These are phyloP conservation scores for Apis dorsata DNA, from an alignment of 1,140 invertebrate species.

Conservation along the genomic window DNA sequence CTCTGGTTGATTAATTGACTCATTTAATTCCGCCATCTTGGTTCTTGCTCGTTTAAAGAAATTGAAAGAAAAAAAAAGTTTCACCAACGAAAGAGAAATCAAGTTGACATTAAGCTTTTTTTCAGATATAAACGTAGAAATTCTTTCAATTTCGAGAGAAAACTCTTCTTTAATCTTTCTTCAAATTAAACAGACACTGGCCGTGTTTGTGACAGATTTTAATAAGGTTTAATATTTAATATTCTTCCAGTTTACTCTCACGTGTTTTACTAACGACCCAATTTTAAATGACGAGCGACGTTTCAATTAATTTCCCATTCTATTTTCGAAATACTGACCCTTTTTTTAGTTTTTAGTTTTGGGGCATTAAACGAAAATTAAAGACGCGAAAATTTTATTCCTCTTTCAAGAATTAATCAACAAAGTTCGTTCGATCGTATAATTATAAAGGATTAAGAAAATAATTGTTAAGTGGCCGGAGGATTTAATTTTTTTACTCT, in stretches of 20 bases:
- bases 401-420: neutral
- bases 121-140: neutral
- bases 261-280: neutral
- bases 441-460: neutral
- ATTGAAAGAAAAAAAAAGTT: neutral
- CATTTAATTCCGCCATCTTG: neutral
- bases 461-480: neutral
- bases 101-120: constrained; percentile 5
- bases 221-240: neutral
- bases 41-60: neutral
- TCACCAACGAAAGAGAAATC: neutral
- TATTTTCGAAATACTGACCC: neutral
- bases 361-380: neutral
- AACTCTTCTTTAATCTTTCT: neutral
- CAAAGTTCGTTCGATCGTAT: neutral
- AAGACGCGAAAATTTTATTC: neutral
- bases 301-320: constrained; percentile 5
- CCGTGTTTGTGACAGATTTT: neutral
- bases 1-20: neutral
- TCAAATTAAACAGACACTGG: neutral
- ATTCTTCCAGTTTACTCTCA: neutral
- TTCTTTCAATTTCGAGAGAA: neutral
- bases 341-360: neutral
- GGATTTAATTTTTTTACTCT: no score
- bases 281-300: neutral